Percentiles rank a stretch among this genome's conserved stretches.
These are phyloP conservation scores for Bombycilla garrulus DNA, from an alignment of 2,113 vertebrate genomes.

Conservation along the genomic window DNA sequence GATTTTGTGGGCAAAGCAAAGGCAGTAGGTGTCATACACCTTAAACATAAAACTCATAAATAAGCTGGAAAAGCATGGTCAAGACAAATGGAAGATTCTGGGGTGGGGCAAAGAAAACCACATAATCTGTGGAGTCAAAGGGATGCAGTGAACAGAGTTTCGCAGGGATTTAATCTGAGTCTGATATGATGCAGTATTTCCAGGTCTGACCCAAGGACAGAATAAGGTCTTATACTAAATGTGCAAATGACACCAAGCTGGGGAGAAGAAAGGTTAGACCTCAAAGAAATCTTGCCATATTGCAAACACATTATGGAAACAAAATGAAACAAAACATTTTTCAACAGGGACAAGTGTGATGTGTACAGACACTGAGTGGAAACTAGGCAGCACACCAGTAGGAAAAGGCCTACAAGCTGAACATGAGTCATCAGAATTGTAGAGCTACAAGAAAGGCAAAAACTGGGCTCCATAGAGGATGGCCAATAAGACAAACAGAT, in stretches of 20 bases:
- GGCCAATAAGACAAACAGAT: neutral
- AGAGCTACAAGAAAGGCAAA: neutral
- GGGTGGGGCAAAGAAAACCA: accelerated
- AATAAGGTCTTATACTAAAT: neutral
- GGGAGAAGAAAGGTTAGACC: neutral
- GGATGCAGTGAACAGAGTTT: neutral
- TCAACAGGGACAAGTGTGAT: neutral
- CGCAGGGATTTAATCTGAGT: neutral
- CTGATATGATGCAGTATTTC: neutral
- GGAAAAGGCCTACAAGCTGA: neutral
- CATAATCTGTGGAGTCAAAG: neutral
- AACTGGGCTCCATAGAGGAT: neutral
- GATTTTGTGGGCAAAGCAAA: neutral
- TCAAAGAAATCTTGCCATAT: neutral
- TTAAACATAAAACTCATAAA: neutral
- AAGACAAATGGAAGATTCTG: neutral
- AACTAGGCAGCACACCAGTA: neutral
- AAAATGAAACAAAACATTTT: neutral
- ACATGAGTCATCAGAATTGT: neutral
- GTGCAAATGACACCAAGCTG: neutral
- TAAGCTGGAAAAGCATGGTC: neutral
- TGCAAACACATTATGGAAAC: neutral
- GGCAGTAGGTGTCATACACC: neutral
- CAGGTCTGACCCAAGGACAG: neutral
- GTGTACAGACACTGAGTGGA: neutral